Percentiles rank a stretch among this genome's conserved stretches.
Conservation (phyloP, 2,797 vertebrate genomes). For the Calcarius lapponicus region DNA sequence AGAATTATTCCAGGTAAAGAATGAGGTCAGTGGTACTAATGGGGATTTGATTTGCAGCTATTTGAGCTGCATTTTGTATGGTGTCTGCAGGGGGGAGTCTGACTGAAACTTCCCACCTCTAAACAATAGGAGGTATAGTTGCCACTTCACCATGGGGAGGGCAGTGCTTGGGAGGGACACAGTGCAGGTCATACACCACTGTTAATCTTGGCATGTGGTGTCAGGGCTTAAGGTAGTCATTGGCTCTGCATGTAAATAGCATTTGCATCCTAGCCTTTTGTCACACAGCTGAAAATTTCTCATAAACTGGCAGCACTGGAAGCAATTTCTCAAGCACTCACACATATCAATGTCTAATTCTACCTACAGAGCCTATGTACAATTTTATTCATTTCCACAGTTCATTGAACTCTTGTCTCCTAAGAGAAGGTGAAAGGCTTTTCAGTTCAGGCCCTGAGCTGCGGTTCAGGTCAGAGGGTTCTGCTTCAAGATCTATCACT, state of each 20-base stretch:
- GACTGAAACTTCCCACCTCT: neutral
- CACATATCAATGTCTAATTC: neutral
- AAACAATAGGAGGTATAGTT: rapidly evolving
- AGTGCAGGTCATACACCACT: neutral
- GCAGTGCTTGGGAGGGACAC: neutral
- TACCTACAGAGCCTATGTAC: rapidly evolving
- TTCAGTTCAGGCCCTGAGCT: neutral
- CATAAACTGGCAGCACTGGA: neutral
- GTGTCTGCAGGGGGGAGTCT: neutral
- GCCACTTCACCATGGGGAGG: neutral
- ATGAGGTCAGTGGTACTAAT: slow-evolving; percentile 61
- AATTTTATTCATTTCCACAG: neutral
- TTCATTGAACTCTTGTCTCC: neutral
- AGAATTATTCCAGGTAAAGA: slow-evolving; percentile 54
- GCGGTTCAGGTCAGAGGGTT: neutral
- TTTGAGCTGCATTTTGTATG: neutral
- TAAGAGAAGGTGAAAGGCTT: neutral
- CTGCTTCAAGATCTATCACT: neutral
- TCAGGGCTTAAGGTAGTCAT: neutral
- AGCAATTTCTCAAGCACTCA: neutral
- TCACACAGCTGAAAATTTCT: neutral
- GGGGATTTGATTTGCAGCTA: slow-evolving; percentile 9
- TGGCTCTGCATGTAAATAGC: neutral
- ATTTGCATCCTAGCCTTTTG: neutral
- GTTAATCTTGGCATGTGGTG: neutral